Evolutionary conservation across 2,113 vertebrate species (phyloP), one percentile per base, ranked within the genome.

Genomic region (Paradoxurus hermaphroditus): DNA sequence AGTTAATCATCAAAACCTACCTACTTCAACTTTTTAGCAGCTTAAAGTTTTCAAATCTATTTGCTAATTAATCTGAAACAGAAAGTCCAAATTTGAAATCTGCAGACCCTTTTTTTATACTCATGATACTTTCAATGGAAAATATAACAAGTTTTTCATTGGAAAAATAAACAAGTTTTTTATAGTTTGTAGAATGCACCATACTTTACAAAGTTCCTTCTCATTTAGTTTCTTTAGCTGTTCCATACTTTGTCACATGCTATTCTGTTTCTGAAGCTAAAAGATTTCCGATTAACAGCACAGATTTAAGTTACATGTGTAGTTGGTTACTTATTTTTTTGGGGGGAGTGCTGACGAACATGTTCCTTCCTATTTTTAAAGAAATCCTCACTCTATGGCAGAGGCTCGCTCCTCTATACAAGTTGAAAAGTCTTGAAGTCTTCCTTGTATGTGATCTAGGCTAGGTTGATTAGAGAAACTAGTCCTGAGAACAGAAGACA

Each of bases 341-440:
- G 39, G 51, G 51, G 51, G 14, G 14, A 41, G 41, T 86, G 67
- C 25, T 86, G 34, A 8, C 72, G 93, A 95, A 31, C 18, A 97
- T 59, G 44, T 85, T n/a, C 7, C 49, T 81, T 83, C 1, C 25
- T 94, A 18, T 10, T 83, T 86, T 93, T 82, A 86, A 25, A 90
- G 90, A 93, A 93, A 90, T 83, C n/a, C 31, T 93, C 19, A 95
- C 29, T 56, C 49, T 78, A n/a, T 70, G 36, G 36, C 46, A 95
- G 16, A 91, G 39, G 29, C 65, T 89, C 39, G 68, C 34, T 96
- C 49, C 29, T 92, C 78, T 81, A 89, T 16, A 53, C 23, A 89
- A 92, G 78, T 14, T 62, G 23, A 75, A 51, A 86, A 72, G 11
- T 36, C 44, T 81, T 83, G 41, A 86, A 87, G 44, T 53, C 31